Evolutionary conservation across 2,888 invertebrate genomes (phyloP).

Genomic region (Leptopilina syphax): DNA sequence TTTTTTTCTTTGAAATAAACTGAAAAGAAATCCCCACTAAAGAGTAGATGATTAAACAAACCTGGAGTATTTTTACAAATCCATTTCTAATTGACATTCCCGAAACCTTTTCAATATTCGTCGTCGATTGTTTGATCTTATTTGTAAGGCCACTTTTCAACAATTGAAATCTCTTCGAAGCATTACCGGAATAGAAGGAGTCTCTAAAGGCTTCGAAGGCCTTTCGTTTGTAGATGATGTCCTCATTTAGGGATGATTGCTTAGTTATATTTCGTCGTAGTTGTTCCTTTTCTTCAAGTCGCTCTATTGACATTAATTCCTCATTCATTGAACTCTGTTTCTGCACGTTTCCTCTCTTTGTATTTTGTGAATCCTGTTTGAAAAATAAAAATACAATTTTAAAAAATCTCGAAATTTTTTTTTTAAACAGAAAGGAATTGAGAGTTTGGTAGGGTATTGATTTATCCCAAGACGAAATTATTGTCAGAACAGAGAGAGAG

Average conservation of each 20-base stretch:
- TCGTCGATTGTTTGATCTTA: conserved; percentile 89
- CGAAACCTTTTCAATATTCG: conserved; percentile 90
- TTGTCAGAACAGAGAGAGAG: background rate
- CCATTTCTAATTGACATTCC: conserved; percentile 83
- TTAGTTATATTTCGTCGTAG: conserved; percentile 91
- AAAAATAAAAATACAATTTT: background rate
- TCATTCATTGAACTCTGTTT: conserved; percentile 94
- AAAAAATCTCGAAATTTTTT: too few relatives aligned
- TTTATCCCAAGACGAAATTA: too few relatives aligned
- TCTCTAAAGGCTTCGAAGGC: conserved; percentile 85
- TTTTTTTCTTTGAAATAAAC: too few relatives aligned
- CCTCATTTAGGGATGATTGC: conserved; percentile 92
- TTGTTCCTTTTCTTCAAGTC: conserved; percentile 89
- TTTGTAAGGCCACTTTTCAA: conserved; percentile 89
- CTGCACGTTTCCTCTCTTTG: conserved; percentile 80
- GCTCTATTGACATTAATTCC: conserved; percentile 92
- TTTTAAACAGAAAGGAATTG: too few relatives aligned
- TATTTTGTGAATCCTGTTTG: conserved; percentile 27
- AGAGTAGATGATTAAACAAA: conserved; percentile 65
- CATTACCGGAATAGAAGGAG: conserved; percentile 85
- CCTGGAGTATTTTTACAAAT: conserved; percentile 90
- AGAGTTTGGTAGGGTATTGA: too few relatives aligned
- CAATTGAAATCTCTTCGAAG: conserved; percentile 85
- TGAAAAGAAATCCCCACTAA: background rate
- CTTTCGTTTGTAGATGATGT: conserved; percentile 85